Base-by-base conservation (phyloP, 2,888 invertebrate genomes). In the Acleris literana region DNA sequence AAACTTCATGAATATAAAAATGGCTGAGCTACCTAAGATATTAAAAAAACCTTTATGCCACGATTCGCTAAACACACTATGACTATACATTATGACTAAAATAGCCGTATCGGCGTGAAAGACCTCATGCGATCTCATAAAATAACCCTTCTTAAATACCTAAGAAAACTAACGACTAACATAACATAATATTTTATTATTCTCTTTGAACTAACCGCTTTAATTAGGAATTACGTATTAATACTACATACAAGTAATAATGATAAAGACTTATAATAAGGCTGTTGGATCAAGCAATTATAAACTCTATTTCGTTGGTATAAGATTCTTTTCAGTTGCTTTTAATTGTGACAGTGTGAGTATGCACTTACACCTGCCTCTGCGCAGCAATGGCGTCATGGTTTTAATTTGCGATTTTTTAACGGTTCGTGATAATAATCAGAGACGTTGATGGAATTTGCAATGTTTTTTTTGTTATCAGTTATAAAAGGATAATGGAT, bases 351-450 rank as follows among this genome's bases (percentile, higher is more conserved):
- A 13, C 3, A 3, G 39, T 39, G 33, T 33, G 9, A 39, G 39
- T 33, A 48, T 16, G 7, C 44, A 62, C 22, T 59, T 48, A 64
- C 64, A 64, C 64, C 64, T 64, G 64, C 54, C 49, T 46, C 49
- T 64, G 53, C 18, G 58, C 64, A 48, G 49, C 48, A 44, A 22
- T 54, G 57, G 6, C 16, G 54, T 43, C 46, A n/a, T 55, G 48
- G 48, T 65, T 64, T 61, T 66, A 66, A 66, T 66, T 66, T 55
- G 66, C 66, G 66, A 66, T 66, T 66, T 66, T 53, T 56, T 52
- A 66, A 66, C 66, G 66, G 62, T 53, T 56, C 22, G 52, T 57
- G 66, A 62, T 66, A 52, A 61, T 51, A 52, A 66, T 66, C 66
- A 57, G 55, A 17, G 59, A 64, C 65, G 57, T 29, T 53, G 66